A percentile compares a stretch with the other conserved stretches of the same genome.
Conservation (phyloP, 2,113 vertebrate species). For the Elanoides forficatus region DNA sequence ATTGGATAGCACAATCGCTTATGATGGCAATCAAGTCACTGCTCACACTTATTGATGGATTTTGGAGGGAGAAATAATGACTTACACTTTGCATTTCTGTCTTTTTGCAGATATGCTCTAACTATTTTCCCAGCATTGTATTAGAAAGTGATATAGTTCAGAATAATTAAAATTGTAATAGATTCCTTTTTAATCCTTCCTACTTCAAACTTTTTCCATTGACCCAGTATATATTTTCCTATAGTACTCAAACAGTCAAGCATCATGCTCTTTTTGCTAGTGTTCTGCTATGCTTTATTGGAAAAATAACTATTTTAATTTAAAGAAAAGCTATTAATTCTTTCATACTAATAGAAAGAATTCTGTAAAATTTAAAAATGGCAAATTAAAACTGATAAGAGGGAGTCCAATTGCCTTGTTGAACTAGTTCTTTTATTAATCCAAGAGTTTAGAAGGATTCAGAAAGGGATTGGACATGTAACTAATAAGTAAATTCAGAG, state of each 20-base stretch:
- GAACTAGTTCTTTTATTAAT: background rate
- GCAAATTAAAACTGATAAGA: background rate
- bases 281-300: background rate
- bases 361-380: background rate
- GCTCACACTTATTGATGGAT: background rate
- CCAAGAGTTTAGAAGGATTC: background rate
- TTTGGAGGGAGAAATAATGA: background rate
- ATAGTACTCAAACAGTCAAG: background rate
- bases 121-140: background rate
- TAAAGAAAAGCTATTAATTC: background rate
- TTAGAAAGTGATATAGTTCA: background rate
- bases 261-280: background rate
- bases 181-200: background rate
- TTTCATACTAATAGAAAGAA: background rate
- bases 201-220: background rate
- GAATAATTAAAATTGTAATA: background rate
- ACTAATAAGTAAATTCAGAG: background rate
- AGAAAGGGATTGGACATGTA: background rate
- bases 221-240: background rate
- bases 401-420: background rate
- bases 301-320: background rate
- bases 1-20: background rate
- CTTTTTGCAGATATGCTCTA: background rate
- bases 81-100: background rate
- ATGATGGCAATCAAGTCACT: background rate